Evolutionary conservation across 2,888 invertebrate genomes (phyloP).

Genomic region (Tetranychus piercei): DNA sequence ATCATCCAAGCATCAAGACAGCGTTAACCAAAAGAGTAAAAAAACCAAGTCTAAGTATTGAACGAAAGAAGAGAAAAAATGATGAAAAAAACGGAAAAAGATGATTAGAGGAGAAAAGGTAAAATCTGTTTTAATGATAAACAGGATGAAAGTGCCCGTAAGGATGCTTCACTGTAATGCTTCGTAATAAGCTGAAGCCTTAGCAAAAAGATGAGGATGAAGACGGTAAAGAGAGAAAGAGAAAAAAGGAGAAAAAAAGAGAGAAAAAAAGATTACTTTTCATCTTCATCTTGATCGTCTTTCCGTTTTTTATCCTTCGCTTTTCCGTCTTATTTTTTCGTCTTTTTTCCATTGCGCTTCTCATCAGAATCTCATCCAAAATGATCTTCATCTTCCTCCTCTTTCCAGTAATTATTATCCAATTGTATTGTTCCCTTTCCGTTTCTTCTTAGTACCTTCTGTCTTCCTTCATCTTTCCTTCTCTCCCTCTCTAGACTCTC

Average conservation of each 20-base stretch:
- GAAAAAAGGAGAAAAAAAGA: no score
- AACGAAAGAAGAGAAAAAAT: background rate
- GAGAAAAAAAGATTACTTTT: background rate
- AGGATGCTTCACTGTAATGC: background rate
- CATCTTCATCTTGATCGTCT: background rate
- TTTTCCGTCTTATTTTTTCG: background rate
- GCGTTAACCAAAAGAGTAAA: no score
- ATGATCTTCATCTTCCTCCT: background rate
- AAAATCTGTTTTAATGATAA: background rate
- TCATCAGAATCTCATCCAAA: background rate
- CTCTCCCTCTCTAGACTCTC: background rate
- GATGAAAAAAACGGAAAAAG: background rate
- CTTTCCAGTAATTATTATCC: background rate
- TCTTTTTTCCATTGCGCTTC: background rate
- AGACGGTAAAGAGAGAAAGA: no score
- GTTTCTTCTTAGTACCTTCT: background rate
- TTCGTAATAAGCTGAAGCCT: background rate
- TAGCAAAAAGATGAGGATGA: background rate
- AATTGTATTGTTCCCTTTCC: slow-evolving; percentile 2
- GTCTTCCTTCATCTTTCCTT: background rate
- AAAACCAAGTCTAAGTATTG: background rate
- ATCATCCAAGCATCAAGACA: no score
- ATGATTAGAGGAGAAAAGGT: background rate
- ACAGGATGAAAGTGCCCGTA: background rate
- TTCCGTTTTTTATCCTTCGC: background rate